Percentiles rank a stretch among this genome's conserved stretches.
phyloP scores from a whole-genome alignment of 2,797 vertebrate genomes.

The Galago senegalensis region DNA sequence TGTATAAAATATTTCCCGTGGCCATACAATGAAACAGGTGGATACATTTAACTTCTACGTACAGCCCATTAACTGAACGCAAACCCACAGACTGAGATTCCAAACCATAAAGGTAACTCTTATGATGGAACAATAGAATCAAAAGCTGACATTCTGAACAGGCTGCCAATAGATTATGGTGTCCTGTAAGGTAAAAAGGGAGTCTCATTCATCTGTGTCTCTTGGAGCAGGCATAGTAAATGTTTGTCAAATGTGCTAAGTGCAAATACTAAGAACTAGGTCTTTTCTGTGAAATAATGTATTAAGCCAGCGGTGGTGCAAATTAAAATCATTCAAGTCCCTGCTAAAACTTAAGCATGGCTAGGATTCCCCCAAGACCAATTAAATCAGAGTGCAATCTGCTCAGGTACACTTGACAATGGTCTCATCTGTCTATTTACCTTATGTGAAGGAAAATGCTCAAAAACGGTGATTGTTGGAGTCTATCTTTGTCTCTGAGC shows the following conservation, averaged over 20 bases:
- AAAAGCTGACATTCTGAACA: not conserved
- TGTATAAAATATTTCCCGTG: conserved; percentile 58
- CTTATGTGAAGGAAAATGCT: not conserved
- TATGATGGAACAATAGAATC: not conserved
- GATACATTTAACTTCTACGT: conserved; percentile 66
- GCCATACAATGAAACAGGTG: conserved; percentile 74
- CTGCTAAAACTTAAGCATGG: not conserved
- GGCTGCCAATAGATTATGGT: not conserved
- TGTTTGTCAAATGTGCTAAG: not conserved
- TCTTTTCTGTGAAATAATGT: not conserved
- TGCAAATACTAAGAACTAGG: not conserved
- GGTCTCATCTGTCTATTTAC: not conserved
- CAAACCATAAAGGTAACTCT: not conserved
- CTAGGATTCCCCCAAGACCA: not conserved
- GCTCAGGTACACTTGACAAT: not conserved
- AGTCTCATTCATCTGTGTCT: not conserved
- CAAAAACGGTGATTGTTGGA: not conserved
- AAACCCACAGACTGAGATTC: conserved; percentile 3
- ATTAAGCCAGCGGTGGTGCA: not conserved
- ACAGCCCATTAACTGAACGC: conserved; percentile 6
- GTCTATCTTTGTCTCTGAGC: not conserved
- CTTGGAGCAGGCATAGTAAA: not conserved
- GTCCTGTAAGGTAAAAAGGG: not conserved
- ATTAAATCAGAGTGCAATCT: not conserved
- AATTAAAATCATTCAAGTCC: not conserved